Base-by-base conservation (phyloP, 2,797 vertebrate species). In the Danionella dracula region DNA sequence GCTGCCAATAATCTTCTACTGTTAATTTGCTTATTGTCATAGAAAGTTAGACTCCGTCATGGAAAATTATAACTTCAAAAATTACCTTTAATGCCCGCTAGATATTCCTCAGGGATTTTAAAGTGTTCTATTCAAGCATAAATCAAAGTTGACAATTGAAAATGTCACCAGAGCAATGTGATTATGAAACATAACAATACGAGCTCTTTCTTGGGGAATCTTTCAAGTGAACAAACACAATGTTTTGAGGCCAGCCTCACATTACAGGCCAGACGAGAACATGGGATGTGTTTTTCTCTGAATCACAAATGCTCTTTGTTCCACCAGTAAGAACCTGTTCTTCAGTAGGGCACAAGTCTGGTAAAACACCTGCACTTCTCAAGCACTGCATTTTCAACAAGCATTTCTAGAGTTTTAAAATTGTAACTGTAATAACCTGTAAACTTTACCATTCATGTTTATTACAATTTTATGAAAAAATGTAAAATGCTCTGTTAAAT, bases 301-400 rank as follows among this genome's bases (percentile, higher is more conserved):
- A 40, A 40, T 76, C 8, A 64, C 70, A 72, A 50, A 70, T 16
- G 15, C 34, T 54, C 48, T 27, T 67, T 67, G 58, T 73, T 66
- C 27, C 15, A n/a, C 19, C 41, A 8, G n/a, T 48, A 15, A 23
- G 11, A 45, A 57, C 54, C 20, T 58, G 35, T 63, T 48, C 40
- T 50, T 15, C 53, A 15, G 49, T 15, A 20, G 13, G 20, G 44
- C 17, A 65, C 64, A 29, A 54, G 67, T 66, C 16, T 44, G 23
- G 23, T 27, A 3, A 27, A 27, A 27, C 23, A 27, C 23, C 23
- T 27, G 23, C 6, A 6, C 23, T 6, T 27, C 23, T 27, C 6
- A 3, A 3, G 6, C 3, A 27, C 23, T 6, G 23, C 6, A 27
- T 27, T 3, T 27, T 27, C n/a, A n/a, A n/a, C n/a, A n/a, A 27